These are phyloP conservation scores for Exocentrus adspersus DNA, from an alignment of 2,888 invertebrate genomes.

Conservation along the genomic window DNA sequence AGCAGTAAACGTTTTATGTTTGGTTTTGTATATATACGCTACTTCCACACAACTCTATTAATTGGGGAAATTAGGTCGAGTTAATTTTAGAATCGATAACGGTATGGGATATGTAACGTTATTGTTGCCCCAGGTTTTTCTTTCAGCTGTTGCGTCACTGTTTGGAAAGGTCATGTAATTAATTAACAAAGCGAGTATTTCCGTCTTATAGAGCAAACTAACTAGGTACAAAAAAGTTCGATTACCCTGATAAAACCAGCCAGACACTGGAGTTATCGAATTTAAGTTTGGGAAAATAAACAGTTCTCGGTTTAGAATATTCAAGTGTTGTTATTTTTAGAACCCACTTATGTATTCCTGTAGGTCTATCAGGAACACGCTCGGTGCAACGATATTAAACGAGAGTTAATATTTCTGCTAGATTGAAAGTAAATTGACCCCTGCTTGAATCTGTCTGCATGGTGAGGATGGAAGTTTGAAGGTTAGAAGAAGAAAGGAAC, in stretches of 20 bases:
- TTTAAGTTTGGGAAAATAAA: background rate
- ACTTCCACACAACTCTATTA: background rate
- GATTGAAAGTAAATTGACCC: slow-evolving; percentile 1
- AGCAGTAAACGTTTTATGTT: no score
- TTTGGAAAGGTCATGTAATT: no score
- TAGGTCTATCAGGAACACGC: background rate
- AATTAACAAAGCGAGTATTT: no score
- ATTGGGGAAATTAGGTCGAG: background rate
- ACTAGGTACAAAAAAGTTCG: background rate
- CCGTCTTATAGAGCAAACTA: no score
- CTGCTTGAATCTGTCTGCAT: slow-evolving; percentile 4
- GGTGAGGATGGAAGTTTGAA: no score
- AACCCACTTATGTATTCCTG: slow-evolving; percentile 1
- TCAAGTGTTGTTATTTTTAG: slow-evolving; percentile 14
- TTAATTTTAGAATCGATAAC: background rate
- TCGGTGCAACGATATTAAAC: background rate
- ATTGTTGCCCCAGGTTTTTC: no score
- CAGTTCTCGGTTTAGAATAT: background rate
- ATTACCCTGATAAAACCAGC: no score
- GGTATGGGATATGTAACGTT: no score
- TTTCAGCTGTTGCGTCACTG: no score
- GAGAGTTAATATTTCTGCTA: slow-evolving; percentile 8
- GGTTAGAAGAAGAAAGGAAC: no score
- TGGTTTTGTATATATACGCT: background rate
- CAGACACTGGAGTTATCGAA: background rate